Evolutionary conservation across 2,113 vertebrate genomes (phyloP).

Genomic region (Cyprinus carpio): DNA sequence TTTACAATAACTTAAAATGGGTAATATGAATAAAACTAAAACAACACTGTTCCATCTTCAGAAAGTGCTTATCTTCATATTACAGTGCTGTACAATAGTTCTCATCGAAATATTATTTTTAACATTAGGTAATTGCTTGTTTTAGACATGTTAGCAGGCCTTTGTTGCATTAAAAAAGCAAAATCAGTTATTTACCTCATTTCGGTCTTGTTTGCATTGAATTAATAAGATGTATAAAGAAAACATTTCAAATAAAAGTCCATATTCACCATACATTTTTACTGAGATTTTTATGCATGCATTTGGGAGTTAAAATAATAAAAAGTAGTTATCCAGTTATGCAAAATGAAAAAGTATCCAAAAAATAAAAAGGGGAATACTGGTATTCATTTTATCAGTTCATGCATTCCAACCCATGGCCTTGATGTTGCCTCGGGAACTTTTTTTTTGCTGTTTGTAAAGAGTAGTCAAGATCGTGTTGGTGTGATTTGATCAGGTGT

Average conservation of each 20-base stretch:
- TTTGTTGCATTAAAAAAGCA: not conserved
- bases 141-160: not conserved
- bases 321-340: not conserved
- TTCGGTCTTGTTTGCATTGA: not conserved
- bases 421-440: not conserved
- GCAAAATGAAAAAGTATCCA: not conserved
- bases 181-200: not conserved
- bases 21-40: too few relatives aligned
- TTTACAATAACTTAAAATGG: too few relatives aligned
- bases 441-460: not conserved
- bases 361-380: not conserved
- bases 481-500: not conserved
- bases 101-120: too few relatives aligned
- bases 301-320: not conserved
- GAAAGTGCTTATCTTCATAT: too few relatives aligned
- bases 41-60: too few relatives aligned
- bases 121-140: not conserved
- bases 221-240: not conserved
- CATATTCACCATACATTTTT: not conserved
- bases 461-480: not conserved
- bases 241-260: not conserved
- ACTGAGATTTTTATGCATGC: not conserved
- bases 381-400: not conserved
- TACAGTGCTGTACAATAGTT: too few relatives aligned
- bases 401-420: not conserved